Conservation (phyloP, 1,140 invertebrate genomes). For the Drosophila insularis region DNA sequence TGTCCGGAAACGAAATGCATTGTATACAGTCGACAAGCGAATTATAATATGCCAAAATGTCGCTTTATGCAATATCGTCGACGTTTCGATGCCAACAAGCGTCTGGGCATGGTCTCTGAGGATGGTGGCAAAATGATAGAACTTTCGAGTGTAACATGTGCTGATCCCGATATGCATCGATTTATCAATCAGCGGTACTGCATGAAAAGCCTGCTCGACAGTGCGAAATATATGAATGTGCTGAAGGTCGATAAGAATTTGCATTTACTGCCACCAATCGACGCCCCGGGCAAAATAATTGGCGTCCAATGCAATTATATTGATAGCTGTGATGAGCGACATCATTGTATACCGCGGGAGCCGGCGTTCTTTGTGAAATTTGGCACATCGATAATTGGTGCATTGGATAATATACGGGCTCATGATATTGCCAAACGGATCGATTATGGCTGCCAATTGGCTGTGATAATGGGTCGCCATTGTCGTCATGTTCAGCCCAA, state of each 20-base stretch:
- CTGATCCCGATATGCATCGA: conserved; percentile 60
- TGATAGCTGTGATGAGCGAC: conserved; percentile 90
- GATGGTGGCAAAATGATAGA: conserved; percentile 67
- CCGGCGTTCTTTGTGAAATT: conserved; percentile 92
- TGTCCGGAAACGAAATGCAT: background rate
- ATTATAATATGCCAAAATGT: conserved; percentile 43
- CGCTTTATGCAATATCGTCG: conserved; percentile 74
- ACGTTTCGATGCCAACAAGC: conserved; percentile 39
- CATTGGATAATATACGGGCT: conserved; percentile 49
- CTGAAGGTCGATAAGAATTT: conserved; percentile 67
- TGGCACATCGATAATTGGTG: conserved; percentile 88
- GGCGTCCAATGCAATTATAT: conserved; percentile 91
- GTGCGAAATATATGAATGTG: conserved; percentile 71
- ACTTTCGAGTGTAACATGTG: conserved; percentile 51
- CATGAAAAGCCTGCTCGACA: conserved; percentile 54
- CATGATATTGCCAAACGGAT: conserved; percentile 52
- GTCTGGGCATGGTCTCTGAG: conserved; percentile 70
- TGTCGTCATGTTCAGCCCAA: conserved; percentile 87
- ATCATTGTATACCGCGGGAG: conserved; percentile 85
- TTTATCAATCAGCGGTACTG: conserved; percentile 68
- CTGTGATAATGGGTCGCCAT: conserved; percentile 91
- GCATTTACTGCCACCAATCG: conserved; percentile 86
- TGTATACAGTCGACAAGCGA: background rate
- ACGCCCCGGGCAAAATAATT: conserved; percentile 88
- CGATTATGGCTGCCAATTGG: conserved; percentile 90